phyloP scores from a whole-genome alignment of 2,113 vertebrate species.

The Herpetotheres cachinnans region DNA sequence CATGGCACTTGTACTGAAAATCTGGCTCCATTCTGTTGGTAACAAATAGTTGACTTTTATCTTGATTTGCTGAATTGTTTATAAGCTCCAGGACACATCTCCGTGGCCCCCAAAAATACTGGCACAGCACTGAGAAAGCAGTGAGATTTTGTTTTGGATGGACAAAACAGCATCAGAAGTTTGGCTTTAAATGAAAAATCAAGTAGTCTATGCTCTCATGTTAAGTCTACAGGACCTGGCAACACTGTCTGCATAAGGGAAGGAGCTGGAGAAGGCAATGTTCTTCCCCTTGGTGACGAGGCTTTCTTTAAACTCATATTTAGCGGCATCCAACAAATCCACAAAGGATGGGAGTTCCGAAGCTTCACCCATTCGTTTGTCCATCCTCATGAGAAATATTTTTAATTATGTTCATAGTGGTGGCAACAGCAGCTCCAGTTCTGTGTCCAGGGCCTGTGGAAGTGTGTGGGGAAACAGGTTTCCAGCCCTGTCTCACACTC shows the following conservation, averaged over 20 bases:
- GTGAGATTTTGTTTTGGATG: neutral
- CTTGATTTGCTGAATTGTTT: neutral
- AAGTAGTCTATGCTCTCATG: neutral
- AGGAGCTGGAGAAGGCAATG: neutral
- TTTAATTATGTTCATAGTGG: neutral
- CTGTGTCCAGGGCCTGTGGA: neutral
- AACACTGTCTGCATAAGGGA: neutral
- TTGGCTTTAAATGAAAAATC: neutral
- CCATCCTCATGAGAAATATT: neutral
- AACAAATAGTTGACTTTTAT: neutral
- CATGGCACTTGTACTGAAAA: slow-evolving; percentile 6
- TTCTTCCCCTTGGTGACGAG: neutral
- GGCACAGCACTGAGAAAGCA: neutral
- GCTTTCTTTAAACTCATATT: neutral
- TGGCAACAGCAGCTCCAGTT: neutral
- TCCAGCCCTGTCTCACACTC: neutral
- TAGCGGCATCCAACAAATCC: neutral
- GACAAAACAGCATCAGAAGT: neutral
- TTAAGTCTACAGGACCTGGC: neutral
- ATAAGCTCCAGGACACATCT: neutral
- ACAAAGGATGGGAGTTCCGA: neutral
- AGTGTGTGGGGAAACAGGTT: neutral
- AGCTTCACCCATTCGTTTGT: neutral
- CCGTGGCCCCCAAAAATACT: neutral
- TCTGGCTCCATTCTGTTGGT: neutral